Evolutionary conservation across 2,888 invertebrate genomes (phyloP), one percentile per base, ranked within the genome.

Genomic region (Pyrgus malvae): DNA sequence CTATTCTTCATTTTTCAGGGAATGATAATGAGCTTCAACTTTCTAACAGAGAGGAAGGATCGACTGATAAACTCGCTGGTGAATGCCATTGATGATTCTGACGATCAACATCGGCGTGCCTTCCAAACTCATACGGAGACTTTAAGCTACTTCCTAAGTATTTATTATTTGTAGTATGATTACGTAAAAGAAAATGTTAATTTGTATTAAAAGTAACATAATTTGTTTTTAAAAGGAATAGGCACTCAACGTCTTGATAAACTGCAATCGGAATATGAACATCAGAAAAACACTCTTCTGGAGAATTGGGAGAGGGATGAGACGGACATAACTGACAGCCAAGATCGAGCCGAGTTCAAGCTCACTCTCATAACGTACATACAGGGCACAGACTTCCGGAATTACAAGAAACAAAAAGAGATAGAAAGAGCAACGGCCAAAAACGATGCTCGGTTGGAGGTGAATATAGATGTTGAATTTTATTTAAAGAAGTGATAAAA

Each of bases 91-190:
- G 93, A 94, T 19, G 92, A 93, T 62, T 92, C 95, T 0, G 95
- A 96, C 70, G 91, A 93, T 19, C 94, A 95, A 75, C 95, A 96
- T 68, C 91, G 92, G 0, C 91, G 93, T 40, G 92, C 94, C 48
- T 94, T 95, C 66, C 93, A 95, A 60, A 91, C 93, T 0, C 96
- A 96, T 69, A 93, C 94, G 37, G 93, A 93, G 64, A 93, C 92
- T 45, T 91, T 96, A 48, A 92, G 94, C 65, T 90, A 92, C 69
- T 92, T 95, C 62, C 90, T 95, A 46, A 91, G 95, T 95, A 85
- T 44, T 9, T 5, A 3, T 21, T 12, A 21, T 8, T 35, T 16
- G 41, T 3, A 21, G 21, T 21, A n/a, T n/a, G n/a, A n/a, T n/a
- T n/a, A n/a, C n/a, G n/a, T n/a, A n/a, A n/a, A n/a, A n/a, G n/a